Evolutionary conservation across 1,140 invertebrate genomes (phyloP), one percentile per base, ranked within the genome.

Genomic region (Ips nitidus): DNA sequence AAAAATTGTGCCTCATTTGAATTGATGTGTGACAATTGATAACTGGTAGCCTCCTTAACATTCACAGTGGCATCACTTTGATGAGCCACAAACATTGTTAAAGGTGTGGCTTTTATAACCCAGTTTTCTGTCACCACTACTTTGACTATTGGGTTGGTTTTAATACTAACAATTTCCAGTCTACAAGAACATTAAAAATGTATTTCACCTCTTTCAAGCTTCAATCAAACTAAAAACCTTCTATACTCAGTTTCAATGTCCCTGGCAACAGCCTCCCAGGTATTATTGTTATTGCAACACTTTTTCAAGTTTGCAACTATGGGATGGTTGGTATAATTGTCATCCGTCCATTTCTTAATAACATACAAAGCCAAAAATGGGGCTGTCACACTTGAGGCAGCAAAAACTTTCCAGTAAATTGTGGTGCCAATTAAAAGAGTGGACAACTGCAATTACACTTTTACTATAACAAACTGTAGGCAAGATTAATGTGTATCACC

Each of bases 31-130:
- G 89, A 87, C 45, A 90, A 83, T 2, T 85, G 78, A 77, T 94
- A 92, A 36, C 89, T 89, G 77, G 94, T 92, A 58, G 88, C 87
- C 71, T 87, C 87, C 70, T 88, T 87, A 8, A 94, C 85, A 40
- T 90, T 86, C 1, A 96, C 81, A 38, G 87, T 82, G 45, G 92
- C 88, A 79, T 95, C 91, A 76, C 83, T 87, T 79, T 95, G 93
- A 78, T 92, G 89, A 1, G 90, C 88, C 52, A 94, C 77, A 74
- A 90, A 82, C 0, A 95, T 76, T 74, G 81, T 87, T 77, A 95
- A 94, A 55, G 91, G 88, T 0, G 88, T 84, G 1, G 93, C 86
- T 83, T 94, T 94, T 39, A 97, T 87, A n/a, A 97, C 87, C 93
- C 94, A 97, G 73, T 90, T 93, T 75, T 93, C 89, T 1, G 93